Conservation (phyloP, 2,113 vertebrate species). For the Cochlearius cochlearius region DNA sequence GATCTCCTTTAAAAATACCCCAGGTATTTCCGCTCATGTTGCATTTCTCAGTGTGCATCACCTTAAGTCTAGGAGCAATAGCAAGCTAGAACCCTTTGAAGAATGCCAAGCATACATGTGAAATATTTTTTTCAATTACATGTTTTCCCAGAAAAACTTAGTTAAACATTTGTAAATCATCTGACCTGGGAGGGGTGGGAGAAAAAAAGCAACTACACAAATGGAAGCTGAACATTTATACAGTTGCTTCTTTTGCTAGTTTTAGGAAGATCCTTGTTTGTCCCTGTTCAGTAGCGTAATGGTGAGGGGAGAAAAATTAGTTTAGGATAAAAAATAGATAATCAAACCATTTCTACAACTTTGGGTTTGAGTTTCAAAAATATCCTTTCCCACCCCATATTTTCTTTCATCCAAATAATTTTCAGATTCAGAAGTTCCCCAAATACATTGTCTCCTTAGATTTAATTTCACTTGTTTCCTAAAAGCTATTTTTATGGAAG, state of each 20-base stretch:
- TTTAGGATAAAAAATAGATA: neutral
- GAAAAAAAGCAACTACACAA: neutral
- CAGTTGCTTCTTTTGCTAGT: neutral
- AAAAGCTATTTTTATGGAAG: neutral
- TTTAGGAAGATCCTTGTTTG: neutral
- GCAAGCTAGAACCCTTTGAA: neutral
- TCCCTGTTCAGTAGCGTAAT: neutral
- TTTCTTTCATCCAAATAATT: neutral
- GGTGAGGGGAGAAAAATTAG: neutral
- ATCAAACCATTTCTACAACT: neutral
- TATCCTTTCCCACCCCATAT: neutral
- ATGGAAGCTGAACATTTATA: neutral
- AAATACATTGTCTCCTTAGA: neutral
- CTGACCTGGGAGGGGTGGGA: neutral
- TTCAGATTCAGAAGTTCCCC: neutral
- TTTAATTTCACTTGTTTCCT: neutral
- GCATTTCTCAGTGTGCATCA: neutral
- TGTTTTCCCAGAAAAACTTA: neutral
- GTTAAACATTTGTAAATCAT: neutral
- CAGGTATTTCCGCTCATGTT: neutral
- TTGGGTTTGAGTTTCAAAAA: neutral
- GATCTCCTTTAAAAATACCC: neutral
- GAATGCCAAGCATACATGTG: neutral
- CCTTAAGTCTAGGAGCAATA: neutral
- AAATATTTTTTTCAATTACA: neutral